These are phyloP conservation scores for Drosophila multiciliata DNA, from an alignment of 2,888 invertebrate genomes.

Conservation along the genomic window DNA sequence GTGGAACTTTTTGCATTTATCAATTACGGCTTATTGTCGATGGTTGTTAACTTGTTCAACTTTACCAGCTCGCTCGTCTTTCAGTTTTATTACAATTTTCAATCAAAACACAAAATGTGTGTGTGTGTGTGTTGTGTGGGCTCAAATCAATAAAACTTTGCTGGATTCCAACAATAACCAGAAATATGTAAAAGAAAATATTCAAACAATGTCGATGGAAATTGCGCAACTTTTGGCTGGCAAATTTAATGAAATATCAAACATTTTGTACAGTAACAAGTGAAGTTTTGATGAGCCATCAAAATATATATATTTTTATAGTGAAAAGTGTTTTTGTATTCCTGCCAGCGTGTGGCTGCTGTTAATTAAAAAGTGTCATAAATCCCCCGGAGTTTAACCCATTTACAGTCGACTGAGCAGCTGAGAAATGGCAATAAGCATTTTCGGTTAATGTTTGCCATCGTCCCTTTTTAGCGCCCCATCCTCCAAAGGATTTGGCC, in stretches of 20 bases:
- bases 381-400: conserved; percentile 73
- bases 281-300: conserved; percentile 43
- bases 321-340: conserved; percentile 17
- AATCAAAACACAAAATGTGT: conserved; percentile 39
- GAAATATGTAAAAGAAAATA: conserved; percentile 8
- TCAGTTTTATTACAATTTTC: conserved; percentile 37
- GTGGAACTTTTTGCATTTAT: conserved; percentile 46
- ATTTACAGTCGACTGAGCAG: conserved; percentile 67
- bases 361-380: conserved; percentile 79
- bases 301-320: conserved; percentile 22
- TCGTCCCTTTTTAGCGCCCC: conserved; percentile 21
- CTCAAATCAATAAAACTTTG: conserved; percentile 53
- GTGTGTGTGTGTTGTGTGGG: conserved; percentile 6
- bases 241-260: conserved; percentile 24
- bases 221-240: conserved; percentile 27
- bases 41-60: conserved; percentile 33
- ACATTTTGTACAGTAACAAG: conserved; percentile 15
- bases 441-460: conserved; percentile 49
- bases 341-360: conserved; percentile 18
- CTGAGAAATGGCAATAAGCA: conserved; percentile 65
- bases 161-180: conserved; percentile 16
- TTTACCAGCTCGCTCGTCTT: conserved; percentile 23
- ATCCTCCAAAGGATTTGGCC: conserved; percentile 51
- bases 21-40: conserved; percentile 53
- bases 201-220: conserved; percentile 27